Conservation (phyloP, 2,113 vertebrate genomes). For the Rhabdomys dilectus region DNA sequence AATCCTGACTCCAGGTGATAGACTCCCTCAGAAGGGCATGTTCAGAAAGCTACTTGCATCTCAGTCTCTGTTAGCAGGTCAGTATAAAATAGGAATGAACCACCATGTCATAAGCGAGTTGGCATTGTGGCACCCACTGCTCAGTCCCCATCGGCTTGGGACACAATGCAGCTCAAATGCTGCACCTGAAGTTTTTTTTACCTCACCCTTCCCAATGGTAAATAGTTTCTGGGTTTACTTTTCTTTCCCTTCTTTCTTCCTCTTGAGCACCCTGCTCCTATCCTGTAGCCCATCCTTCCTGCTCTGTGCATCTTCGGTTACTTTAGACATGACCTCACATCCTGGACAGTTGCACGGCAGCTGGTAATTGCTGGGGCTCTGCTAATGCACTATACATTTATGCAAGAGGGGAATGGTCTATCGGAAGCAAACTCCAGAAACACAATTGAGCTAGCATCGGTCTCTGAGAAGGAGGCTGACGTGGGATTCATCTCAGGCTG, state of each 20-base stretch:
- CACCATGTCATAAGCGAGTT: neutral
- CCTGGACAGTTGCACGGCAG: constrained; percentile 61
- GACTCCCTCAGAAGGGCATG: neutral
- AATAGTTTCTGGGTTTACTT: constrained; percentile 40
- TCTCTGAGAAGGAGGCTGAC: neutral
- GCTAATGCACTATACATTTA: constrained; percentile 59
- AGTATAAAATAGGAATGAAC: neutral
- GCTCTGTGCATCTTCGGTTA: constrained; percentile 66
- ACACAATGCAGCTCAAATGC: neutral
- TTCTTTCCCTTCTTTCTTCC: neutral
- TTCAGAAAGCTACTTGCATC: neutral
- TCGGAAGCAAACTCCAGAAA: constrained; percentile 34
- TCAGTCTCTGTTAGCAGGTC: neutral
- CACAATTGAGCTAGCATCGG: neutral
- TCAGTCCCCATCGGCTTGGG: neutral
- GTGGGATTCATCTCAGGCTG: neutral
- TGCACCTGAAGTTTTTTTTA: neutral
- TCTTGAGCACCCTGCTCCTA: constrained; percentile 66
- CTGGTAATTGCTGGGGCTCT: constrained; percentile 59
- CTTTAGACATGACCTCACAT: constrained; percentile 79
- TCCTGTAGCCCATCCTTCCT: constrained; percentile 64
- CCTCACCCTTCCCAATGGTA: neutral
- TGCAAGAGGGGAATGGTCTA: constrained; percentile 18
- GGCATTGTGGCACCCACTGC: neutral
- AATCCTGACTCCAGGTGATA: neutral